Conservation (phyloP, 2,888 invertebrate species). For the Nephrotoma guestfalica region DNA sequence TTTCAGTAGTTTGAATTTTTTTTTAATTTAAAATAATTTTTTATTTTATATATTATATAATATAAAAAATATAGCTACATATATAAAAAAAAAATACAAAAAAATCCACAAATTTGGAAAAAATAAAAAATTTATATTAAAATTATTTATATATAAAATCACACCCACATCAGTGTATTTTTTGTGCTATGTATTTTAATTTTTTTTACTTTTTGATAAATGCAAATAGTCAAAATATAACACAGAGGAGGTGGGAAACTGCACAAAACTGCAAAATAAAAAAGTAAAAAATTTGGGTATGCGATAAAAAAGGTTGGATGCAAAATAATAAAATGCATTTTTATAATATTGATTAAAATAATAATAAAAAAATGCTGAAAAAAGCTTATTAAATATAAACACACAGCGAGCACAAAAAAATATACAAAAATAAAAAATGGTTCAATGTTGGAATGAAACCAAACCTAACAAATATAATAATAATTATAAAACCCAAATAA, state of each 20-base stretch:
- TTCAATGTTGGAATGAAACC: background rate
- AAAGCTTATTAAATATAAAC: background rate
- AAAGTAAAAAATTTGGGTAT: background rate
- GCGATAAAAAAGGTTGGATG: background rate
- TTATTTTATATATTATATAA: background rate
- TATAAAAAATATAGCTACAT: background rate
- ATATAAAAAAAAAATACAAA: background rate
- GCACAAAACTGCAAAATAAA: background rate
- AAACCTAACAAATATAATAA: background rate
- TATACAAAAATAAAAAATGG: background rate
- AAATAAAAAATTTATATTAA: background rate
- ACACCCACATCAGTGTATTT: background rate
- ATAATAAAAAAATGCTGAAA: background rate
- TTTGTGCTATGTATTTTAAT: background rate
- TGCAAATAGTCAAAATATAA: background rate
- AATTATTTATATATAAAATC: background rate
- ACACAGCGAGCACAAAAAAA: background rate
- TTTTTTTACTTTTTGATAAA: background rate
- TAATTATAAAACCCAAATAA: background rate
- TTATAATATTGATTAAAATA: background rate
- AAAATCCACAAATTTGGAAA: background rate
- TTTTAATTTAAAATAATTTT: background rate
- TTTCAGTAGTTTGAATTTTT: background rate
- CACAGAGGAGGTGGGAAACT: background rate
- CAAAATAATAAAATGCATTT: background rate